phyloP scores from a whole-genome alignment of 2,888 invertebrate genomes.

The Chrysotoxum bicinctum region DNA sequence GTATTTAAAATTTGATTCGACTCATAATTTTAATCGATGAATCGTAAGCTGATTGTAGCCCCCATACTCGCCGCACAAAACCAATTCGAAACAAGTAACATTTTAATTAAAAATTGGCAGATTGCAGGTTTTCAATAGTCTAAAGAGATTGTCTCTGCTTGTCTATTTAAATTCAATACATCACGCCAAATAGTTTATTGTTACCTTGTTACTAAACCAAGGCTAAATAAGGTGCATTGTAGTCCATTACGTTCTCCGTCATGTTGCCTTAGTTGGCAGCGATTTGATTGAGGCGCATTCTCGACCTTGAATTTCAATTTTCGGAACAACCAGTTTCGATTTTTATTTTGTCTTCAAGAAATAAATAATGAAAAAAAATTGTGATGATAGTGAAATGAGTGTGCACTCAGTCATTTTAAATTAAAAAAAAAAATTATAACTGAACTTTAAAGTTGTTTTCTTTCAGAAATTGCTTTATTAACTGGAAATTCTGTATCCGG shows the following conservation, averaged over 20 bases:
- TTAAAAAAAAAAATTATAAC: slow-evolving; percentile 12
- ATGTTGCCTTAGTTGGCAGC: slow-evolving; percentile 37
- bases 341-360: slow-evolving; percentile 16
- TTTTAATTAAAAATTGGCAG: not conserved
- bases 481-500: not conserved
- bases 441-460: slow-evolving; percentile 62
- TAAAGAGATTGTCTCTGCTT: not conserved
- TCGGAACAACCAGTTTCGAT: slow-evolving; percentile 53
- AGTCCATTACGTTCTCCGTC: slow-evolving; percentile 24
- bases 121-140: not conserved
- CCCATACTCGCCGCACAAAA: too few species aligned
- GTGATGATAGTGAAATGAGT: slow-evolving; percentile 33
- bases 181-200: slow-evolving; percentile 9
- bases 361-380: not conserved
- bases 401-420: slow-evolving; percentile 13
- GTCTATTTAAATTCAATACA: slow-evolving; percentile 54
- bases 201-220: slow-evolving; percentile 9
- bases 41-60: too few species aligned
- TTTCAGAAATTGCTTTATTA: slow-evolving; percentile 24
- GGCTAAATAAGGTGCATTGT: slow-evolving; percentile 53
- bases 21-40: too few species aligned
- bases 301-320: slow-evolving; percentile 50
- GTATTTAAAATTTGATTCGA: too few species aligned
- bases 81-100: too few species aligned
- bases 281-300: slow-evolving; percentile 13